Evolutionary conservation across 53 echinoderm and acorn worm species (phyloP), one percentile per base, ranked within the genome.

Genomic region (Astropecten irregularis): DNA sequence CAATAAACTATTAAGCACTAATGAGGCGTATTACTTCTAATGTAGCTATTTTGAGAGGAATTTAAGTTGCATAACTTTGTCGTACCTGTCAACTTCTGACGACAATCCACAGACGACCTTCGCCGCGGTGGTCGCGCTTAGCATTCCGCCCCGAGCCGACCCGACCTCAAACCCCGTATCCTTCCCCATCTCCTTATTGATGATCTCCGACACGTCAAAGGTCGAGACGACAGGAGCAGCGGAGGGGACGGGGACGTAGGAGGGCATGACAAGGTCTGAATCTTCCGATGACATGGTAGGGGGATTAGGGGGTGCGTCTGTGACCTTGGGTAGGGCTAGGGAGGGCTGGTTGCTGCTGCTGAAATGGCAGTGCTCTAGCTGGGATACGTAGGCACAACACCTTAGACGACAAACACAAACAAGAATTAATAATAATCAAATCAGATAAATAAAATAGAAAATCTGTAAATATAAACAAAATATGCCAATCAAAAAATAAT

Each of bases 381-480:
- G 99, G 37, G 99, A 92, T n/a, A 99, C 99, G 48, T 95, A 99
- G 60, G 99, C 99, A 88, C 99, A 99, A 47, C 99, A 99, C 49
- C 99, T 99, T 88, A 16, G 20, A 33, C 22, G 36, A 34, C 40
- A 9, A 11, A 1, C 4, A 52, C 2, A 69, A 69, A 36, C 47
- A 3, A 63, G 4, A n/a, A 66, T 40, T 1, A 18, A 40, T 14
- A 37, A 25, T 40, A 40, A 46, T 25, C 49, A 50, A 30, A 66
- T n/a, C n/a, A n/a, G n/a, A n/a, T n/a, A n/a, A n/a, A n/a, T n/a
- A n/a, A n/a, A 38, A 7, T 6, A 0, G 0, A 1, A 3, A 37
- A 36, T 37, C 37, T 8, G 6, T 66, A 4, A 58, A 16, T 51
- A 3, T 19, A 31, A 37, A 67, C 3, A 9, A 4, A 14, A 67